These are phyloP conservation scores for Cyclopterus lumpus DNA, from an alignment of 2,797 vertebrate genomes.

Conservation along the genomic window DNA sequence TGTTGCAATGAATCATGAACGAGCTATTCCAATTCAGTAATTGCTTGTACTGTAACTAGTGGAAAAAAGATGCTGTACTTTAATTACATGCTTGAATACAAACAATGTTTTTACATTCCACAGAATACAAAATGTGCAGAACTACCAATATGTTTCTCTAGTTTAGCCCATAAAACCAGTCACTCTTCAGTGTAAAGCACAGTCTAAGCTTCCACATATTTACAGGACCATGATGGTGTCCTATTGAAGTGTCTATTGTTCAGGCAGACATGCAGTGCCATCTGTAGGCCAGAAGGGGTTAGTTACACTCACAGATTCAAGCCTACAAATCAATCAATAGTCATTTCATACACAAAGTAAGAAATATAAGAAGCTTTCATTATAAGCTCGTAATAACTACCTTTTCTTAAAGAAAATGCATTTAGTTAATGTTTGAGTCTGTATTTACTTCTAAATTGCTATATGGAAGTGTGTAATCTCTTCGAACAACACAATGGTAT, in stretches of 20 bases:
- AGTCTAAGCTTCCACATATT: background rate
- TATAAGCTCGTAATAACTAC: background rate
- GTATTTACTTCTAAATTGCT: background rate
- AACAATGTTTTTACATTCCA: constrained; percentile 4
- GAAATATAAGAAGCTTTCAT: background rate
- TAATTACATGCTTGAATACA: background rate
- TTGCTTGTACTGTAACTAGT: background rate
- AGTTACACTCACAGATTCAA: background rate
- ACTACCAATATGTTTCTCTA: background rate
- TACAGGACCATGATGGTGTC: background rate
- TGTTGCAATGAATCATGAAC: background rate
- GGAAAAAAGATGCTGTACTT: background rate
- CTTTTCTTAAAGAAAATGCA: background rate
- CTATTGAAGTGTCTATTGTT: background rate
- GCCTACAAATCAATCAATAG: background rate
- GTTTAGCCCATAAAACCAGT: background rate
- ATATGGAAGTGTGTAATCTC: background rate
- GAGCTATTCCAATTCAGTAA: background rate
- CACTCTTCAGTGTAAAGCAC: background rate
- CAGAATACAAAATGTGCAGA: background rate
- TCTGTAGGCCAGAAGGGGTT: constrained; percentile 18
- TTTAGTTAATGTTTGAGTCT: background rate
- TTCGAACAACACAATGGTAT: background rate
- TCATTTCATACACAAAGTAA: background rate
- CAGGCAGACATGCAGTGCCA: constrained; percentile 10